Evolutionary conservation across 1,140 invertebrate genomes (phyloP).

Genomic region (Hylaeus anthracinus): DNA sequence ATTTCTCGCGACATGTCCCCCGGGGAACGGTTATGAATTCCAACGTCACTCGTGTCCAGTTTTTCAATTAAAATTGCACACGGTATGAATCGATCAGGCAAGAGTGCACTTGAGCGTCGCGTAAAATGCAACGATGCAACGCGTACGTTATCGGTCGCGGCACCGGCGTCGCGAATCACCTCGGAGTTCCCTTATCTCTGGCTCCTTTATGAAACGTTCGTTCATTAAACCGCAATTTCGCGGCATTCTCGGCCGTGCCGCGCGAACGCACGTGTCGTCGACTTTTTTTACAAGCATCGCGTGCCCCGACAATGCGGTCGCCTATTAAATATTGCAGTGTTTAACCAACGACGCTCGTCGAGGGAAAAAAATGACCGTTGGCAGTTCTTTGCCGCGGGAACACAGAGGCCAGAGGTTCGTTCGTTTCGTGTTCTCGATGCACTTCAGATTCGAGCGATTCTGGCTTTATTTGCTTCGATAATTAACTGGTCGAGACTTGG

Average conservation of each 20-base stretch:
- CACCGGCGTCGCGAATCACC: neutral
- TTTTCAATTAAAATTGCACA: no score
- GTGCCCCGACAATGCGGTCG: constrained; percentile 27
- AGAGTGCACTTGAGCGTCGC: neutral
- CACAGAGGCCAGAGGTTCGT: constrained; percentile 4
- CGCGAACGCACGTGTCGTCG: constrained; percentile 18
- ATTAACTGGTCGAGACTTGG: no score
- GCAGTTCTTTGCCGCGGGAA: neutral
- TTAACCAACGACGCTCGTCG: constrained; percentile 17
- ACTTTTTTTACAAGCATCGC: constrained; percentile 30
- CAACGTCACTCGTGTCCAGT: no score
- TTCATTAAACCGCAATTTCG: constrained; percentile 37
- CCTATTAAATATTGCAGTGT: constrained; percentile 38
- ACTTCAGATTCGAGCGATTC: no score
- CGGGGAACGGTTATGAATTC: no score
- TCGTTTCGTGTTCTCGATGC: no score
- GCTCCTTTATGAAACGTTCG: neutral
- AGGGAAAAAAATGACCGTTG: neutral
- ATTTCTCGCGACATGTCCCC: no score
- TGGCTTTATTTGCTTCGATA: no score
- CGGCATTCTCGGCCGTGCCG: constrained; percentile 3
- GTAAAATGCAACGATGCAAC: neutral
- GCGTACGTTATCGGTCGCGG: neutral
- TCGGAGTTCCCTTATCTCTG: neutral
- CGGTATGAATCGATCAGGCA: no score